Evolutionary conservation across 1,140 invertebrate genomes (phyloP), one percentile per base, ranked within the genome.

Genomic region (Oryctes rhinoceros): DNA sequence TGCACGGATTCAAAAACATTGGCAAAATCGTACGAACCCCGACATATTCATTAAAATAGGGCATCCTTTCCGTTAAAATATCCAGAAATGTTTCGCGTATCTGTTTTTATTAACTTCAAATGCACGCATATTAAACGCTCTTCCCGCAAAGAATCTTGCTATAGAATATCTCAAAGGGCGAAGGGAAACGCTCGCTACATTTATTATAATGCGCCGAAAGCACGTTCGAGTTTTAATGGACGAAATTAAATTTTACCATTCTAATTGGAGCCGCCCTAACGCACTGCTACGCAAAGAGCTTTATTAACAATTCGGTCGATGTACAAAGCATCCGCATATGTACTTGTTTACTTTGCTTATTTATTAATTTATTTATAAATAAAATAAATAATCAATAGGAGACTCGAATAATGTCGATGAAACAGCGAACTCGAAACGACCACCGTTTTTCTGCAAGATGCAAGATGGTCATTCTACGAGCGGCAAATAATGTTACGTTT

Each of bases 151-250:
- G 18, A 59, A 59, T 15, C 20, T 18, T 18, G 15, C 18, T n/a
- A 59, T n/a, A 6, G 6, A 30, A 30, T 30, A 30, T 6, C 15
- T 18, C 53, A n/a, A n/a, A n/a, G n/a, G 15, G 15, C 53, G 18
- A n/a, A 59, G 15, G n/a, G 13, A 59, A 18, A n/a, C n/a, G 53
- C n/a, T 7, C 53, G 18, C 5, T 59, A 59, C 15, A 59, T 59
- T n/a, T 59, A 59, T 59, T 59, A 59, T 59, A 59, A 59, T 59
- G 18, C n/a, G n/a, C 53, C 53, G n/a, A 59, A 18, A 18, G 53
- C 53, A 59, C 53, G 53, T 59, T 59, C 4, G 53, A n/a, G 53
- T 59, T 59, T 59, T 18, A 59, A 59, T 18, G 18, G 53, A 18
- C 18, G 53, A 59, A 59, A 59, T 59, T 59, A 59, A 18, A n/a